Evolutionary conservation across 1,140 invertebrate species (phyloP).

Genomic region (Scaptomyza graminum): DNA sequence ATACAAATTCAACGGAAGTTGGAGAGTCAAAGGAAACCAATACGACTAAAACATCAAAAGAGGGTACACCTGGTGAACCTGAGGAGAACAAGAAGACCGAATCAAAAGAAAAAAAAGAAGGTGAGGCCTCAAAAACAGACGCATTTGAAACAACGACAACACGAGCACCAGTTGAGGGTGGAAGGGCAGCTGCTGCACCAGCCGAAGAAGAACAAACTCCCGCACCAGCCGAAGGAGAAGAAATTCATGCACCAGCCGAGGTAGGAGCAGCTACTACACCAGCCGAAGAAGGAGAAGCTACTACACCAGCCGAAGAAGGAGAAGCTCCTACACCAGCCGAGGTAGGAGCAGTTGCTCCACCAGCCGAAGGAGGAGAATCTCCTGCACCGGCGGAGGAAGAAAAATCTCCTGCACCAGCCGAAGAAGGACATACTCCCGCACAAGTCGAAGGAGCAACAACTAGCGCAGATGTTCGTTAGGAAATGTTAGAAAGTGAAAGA

Average conservation of each 20-base stretch:
- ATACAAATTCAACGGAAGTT: conserved; percentile 59
- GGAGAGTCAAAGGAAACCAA: conserved; percentile 6
- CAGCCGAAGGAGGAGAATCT: background rate
- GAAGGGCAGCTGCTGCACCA: background rate
- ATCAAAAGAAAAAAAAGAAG: background rate
- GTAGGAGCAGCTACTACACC: background rate
- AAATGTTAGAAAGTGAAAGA: too few species aligned
- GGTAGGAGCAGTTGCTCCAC: background rate
- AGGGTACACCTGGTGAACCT: background rate
- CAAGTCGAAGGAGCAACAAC: background rate
- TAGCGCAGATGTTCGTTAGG: too few species aligned
- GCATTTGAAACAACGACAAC: too few species aligned
- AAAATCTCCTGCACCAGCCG: too few species aligned
- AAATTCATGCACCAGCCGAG: background rate
- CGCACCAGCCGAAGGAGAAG: background rate
- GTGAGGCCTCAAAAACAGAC: background rate
- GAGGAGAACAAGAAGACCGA: background rate
- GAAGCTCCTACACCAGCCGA: background rate
- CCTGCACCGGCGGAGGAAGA: background rate
- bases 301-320: background rate
- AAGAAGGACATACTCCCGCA: background rate
- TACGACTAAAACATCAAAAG: background rate
- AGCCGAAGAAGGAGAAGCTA: background rate
- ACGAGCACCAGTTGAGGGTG: too few species aligned
- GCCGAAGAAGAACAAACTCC: background rate